A percentile compares a stretch with the other conserved stretches of the same genome.
These are phyloP conservation scores for Lochmaea crataegi DNA, from an alignment of 2,888 invertebrate genomes.

Conservation along the genomic window DNA sequence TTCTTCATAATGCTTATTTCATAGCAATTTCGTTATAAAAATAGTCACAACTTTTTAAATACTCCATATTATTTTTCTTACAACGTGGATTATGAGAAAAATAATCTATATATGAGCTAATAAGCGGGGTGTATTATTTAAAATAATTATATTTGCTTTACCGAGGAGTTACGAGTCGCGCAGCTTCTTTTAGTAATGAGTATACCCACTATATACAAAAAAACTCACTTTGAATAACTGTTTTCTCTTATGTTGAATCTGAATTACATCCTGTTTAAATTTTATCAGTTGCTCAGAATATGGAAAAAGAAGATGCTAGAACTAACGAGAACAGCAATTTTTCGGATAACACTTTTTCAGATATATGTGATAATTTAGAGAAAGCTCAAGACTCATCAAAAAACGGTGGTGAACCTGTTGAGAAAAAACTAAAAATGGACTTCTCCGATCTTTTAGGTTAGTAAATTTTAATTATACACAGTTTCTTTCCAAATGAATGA, in stretches of 20 bases:
- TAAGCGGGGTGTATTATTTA: too few relatives aligned
- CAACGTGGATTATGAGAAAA: too few relatives aligned
- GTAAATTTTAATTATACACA: neutral
- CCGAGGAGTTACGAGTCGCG: too few relatives aligned
- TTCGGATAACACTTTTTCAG: neutral
- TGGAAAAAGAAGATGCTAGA: neutral
- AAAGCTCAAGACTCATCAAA: neutral
- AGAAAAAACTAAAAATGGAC: slow-evolving; percentile 13
- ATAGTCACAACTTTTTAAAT: too few relatives aligned
- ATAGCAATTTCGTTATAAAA: too few relatives aligned
- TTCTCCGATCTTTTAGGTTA: slow-evolving; percentile 14
- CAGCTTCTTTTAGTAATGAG: too few relatives aligned
- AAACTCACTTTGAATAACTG: too few relatives aligned
- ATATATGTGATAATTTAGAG: slow-evolving; percentile 3
- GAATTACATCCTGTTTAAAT: neutral
- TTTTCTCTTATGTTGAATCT: neutral
- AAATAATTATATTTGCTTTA: too few relatives aligned
- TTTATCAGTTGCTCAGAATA: neutral
- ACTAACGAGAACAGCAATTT: neutral
- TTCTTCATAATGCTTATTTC: too few relatives aligned
- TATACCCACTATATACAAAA: too few relatives aligned
- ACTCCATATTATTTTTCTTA: neutral
- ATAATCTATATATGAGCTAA: too few relatives aligned
- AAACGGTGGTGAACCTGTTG: neutral
- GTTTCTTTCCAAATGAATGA: too few relatives aligned